These are phyloP conservation scores for Thymallus thymallus DNA, from an alignment of 2,113 vertebrate species.

Conservation along the genomic window DNA sequence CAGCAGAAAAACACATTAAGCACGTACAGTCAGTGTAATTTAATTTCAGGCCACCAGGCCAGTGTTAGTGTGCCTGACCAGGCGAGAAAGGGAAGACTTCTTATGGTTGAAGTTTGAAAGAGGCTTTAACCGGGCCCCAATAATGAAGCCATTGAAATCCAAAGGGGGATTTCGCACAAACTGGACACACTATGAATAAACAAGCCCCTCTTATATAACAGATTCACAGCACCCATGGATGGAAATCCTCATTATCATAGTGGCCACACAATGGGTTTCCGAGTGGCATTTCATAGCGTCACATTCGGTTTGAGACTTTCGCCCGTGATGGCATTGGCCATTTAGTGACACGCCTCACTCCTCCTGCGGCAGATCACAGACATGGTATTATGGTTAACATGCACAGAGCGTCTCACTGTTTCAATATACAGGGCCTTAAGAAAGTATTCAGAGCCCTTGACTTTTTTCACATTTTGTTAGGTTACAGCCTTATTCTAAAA, in stretches of 20 bases:
- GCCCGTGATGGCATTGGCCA: conserved; percentile 42
- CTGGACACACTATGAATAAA: conserved; percentile 65
- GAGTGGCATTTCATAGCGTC: conserved; percentile 55
- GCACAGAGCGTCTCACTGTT: background rate
- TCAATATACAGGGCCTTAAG: too few species aligned
- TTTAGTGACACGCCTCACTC: conserved; percentile 1
- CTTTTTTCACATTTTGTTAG: too few species aligned
- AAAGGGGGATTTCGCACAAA: conserved; percentile 51
- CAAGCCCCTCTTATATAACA: conserved; percentile 70
- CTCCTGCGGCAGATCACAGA: background rate
- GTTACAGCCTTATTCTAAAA: too few species aligned
- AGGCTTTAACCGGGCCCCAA: conserved; percentile 56
- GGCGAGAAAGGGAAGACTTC: conserved; percentile 44
- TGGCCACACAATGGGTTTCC: conserved; percentile 50
- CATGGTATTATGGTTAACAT: background rate
- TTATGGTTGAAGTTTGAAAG: conserved; percentile 68
- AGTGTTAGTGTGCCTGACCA: conserved; percentile 24
- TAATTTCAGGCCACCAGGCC: conserved; percentile 36
- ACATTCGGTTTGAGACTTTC: conserved; percentile 45
- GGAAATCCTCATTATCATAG: conserved; percentile 59
- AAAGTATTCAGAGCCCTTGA: too few species aligned
- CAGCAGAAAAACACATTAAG: conserved; percentile 1
- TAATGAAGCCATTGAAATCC: conserved; percentile 69
- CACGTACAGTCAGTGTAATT: conserved; percentile 33
- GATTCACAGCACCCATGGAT: conserved; percentile 23